Conservation (phyloP, 2,797 vertebrate species). For the Chelonia mydas region DNA sequence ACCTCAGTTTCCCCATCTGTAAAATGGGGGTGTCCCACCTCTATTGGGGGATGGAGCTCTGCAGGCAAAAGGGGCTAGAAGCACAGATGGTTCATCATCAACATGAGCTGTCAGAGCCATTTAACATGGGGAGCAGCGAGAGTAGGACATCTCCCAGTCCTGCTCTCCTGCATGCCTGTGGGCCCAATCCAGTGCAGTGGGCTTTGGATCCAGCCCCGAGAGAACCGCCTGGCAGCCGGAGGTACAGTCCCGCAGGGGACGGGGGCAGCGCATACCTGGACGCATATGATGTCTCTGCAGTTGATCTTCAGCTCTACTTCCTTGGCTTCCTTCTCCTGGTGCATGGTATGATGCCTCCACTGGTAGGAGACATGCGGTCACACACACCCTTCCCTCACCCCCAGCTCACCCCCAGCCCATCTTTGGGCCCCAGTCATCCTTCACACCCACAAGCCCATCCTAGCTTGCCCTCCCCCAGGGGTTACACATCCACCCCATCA, state of each 20-base stretch:
- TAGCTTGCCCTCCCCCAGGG: neutral
- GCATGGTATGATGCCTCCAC: too few relatives aligned
- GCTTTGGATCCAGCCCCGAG: neutral
- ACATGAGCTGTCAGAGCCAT: neutral
- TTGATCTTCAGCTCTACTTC: neutral
- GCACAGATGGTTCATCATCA: neutral
- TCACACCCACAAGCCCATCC: neutral
- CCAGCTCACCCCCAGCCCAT: too few relatives aligned
- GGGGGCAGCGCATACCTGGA: neutral
- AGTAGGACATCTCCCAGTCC: accelerated
- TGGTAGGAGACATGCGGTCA: neutral
- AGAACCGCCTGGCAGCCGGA: neutral
- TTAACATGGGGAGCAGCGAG: neutral
- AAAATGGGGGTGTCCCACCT: neutral
- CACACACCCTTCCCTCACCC: neutral
- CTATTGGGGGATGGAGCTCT: neutral
- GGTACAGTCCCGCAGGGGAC: neutral
- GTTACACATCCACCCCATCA: neutral
- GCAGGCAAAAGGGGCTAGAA: neutral
- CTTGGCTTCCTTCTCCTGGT: accelerated
- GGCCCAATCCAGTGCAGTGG: neutral
- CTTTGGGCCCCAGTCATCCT: neutral
- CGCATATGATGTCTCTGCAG: neutral
- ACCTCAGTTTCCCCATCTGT: neutral
- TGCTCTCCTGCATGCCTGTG: neutral